Percentiles rank a stretch among this genome's conserved stretches.
Conservation (phyloP, 2,888 invertebrate species). For the Hydroisotoma schaefferi region DNA sequence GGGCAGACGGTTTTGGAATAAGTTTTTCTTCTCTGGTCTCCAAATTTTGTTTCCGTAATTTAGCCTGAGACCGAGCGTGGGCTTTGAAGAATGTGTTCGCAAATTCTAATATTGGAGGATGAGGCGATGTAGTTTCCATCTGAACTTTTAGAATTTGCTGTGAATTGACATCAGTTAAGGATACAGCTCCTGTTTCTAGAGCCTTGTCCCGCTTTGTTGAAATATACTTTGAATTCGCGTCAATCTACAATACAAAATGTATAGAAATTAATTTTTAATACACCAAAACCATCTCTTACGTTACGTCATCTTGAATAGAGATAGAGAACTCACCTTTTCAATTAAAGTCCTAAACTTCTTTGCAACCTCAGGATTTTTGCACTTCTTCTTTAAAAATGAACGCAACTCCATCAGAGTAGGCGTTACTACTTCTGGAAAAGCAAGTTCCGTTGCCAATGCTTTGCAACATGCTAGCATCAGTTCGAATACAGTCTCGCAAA, state of each 20-base stretch:
- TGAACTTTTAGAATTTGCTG: conserved; percentile 43
- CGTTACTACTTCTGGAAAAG: conserved; percentile 46
- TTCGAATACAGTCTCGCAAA: conserved; percentile 44
- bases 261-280: background rate
- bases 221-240: conserved; percentile 42
- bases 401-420: conserved; percentile 44
- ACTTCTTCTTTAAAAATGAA: conserved; percentile 45
- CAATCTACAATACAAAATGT: conserved; percentile 29
- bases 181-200: conserved; percentile 40
- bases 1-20: conserved; percentile 38
- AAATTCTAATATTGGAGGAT: conserved; percentile 40
- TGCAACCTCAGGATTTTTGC: conserved; percentile 43
- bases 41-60: conserved; percentile 29
- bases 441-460: conserved; percentile 41
- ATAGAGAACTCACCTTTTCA: conserved; percentile 37
- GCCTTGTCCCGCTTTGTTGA: conserved; percentile 38
- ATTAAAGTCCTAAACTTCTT: conserved; percentile 42
- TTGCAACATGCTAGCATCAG: conserved; percentile 38
- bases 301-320: background rate
- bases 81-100: conserved; percentile 41
- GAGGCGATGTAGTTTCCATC: conserved; percentile 38
- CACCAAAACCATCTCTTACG: no score
- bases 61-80: conserved; percentile 34
- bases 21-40: conserved; percentile 44
- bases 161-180: conserved; percentile 40